Evolutionary conservation across 2,113 vertebrate genomes (phyloP).

Genomic region (Anser cygnoides): DNA sequence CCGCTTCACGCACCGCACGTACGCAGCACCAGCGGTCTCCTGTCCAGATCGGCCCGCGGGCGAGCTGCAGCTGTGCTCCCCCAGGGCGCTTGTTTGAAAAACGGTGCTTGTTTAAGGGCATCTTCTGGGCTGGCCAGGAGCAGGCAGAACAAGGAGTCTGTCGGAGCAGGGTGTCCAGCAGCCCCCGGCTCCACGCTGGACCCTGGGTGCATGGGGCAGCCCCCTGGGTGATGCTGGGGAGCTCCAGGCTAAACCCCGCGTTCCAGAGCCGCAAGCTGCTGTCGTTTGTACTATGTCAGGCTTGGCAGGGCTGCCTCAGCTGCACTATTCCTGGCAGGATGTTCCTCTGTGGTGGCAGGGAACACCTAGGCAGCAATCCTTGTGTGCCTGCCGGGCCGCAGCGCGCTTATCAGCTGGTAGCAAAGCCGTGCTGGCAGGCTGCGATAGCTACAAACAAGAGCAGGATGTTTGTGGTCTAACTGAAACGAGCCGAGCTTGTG

Average conservation of each 20-base stretch:
- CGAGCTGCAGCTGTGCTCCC: background rate
- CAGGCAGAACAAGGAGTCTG: no score
- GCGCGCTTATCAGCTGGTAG: rapidly evolving
- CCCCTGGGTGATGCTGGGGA: background rate
- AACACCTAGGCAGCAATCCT: rapidly evolving
- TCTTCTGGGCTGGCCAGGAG: background rate
- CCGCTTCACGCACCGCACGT: background rate
- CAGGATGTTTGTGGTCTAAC: conserved; percentile 54
- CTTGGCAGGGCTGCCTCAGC: background rate
- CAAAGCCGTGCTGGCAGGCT: background rate
- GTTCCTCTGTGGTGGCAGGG: background rate
- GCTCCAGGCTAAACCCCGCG: rapidly evolving
- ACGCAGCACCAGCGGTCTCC: background rate
- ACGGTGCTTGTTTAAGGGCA: background rate
- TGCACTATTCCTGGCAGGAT: background rate
- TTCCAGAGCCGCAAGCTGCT: background rate
- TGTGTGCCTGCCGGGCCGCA: background rate
- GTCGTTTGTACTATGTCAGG: background rate
- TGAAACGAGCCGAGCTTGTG: background rate
- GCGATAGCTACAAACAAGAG: background rate
- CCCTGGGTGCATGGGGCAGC: background rate
- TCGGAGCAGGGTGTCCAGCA: background rate
- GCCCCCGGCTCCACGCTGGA: rapidly evolving
- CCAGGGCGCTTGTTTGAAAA: background rate
- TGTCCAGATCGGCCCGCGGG: rapidly evolving